Evolutionary conservation across 2,113 vertebrate genomes (phyloP).

Genomic region (Triplophysa tibetana): DNA sequence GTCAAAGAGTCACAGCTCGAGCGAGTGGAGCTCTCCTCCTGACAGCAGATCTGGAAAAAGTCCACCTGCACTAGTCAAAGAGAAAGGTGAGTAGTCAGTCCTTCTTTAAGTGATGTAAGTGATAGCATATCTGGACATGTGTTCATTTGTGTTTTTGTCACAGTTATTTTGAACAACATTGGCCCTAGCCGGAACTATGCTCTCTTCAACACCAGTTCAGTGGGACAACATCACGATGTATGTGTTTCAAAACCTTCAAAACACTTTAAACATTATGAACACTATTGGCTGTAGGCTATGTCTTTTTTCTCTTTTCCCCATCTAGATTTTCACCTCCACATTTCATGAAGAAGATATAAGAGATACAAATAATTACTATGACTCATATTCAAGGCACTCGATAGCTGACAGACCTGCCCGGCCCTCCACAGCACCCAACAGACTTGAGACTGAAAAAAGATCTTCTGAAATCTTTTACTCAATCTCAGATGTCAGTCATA

Average conservation of each 20-base stretch:
- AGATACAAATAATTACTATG: constrained; percentile 35
- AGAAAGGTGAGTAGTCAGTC: constrained; percentile 62
- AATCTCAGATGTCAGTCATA: constrained; percentile 40
- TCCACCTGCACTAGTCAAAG: constrained; percentile 68
- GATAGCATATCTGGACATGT: background rate
- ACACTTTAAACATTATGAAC: background rate
- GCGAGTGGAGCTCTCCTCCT: constrained; percentile 45
- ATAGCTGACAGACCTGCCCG: constrained; percentile 54
- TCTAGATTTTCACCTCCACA: constrained; percentile 54
- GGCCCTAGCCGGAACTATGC: constrained; percentile 30
- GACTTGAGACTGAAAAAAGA: constrained; percentile 52
- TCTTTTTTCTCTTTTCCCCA: background rate
- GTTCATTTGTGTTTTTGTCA: background rate
- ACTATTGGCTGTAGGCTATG: background rate
- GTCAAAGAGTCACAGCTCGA: constrained; percentile 56
- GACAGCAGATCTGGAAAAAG: constrained; percentile 35
- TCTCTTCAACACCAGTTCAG: constrained; percentile 43
- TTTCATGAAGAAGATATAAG: constrained; percentile 41
- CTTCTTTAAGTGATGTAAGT: background rate
- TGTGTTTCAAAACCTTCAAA: constrained; percentile 5
- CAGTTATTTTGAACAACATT: constrained; percentile 57
- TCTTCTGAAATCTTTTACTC: constrained; percentile 37
- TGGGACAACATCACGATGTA: constrained; percentile 54
- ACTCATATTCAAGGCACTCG: constrained; percentile 65
- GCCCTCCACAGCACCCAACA: constrained; percentile 55